Evolutionary conservation across 2,113 vertebrate species (phyloP).

Genomic region (Eira barbara): DNA sequence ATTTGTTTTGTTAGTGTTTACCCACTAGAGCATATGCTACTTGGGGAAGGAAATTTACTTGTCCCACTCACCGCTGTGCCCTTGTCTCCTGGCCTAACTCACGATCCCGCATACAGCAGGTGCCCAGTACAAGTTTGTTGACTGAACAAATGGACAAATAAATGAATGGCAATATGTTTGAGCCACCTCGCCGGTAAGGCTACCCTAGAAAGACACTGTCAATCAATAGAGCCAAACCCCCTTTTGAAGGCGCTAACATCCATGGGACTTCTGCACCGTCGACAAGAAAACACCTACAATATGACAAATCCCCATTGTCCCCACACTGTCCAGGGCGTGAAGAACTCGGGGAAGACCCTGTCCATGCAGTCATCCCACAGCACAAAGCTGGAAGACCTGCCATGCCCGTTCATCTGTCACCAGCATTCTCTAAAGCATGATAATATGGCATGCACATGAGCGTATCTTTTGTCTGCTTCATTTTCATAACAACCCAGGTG

Average conservation of each 20-base stretch:
- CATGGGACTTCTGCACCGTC: neutral
- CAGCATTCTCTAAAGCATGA: neutral
- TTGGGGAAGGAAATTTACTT: neutral
- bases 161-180: neutral
- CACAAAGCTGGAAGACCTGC: neutral
- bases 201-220: neutral
- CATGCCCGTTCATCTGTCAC: accelerated
- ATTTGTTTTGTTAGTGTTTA: neutral
- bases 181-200: neutral
- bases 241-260: neutral
- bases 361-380: neutral
- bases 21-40: neutral
- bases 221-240: neutral
- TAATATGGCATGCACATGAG: accelerated
- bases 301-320: neutral
- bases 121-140: neutral
- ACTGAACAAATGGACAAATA: neutral
- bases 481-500: neutral
- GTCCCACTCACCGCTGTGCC: too few relatives aligned
- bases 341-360: neutral
- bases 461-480: neutral
- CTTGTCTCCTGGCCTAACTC: neutral
- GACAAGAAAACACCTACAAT: too few relatives aligned
- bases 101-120: neutral
- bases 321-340: neutral